Evolutionary conservation across 2,797 vertebrate species (phyloP).

Genomic region (Lepus townsendii): DNA sequence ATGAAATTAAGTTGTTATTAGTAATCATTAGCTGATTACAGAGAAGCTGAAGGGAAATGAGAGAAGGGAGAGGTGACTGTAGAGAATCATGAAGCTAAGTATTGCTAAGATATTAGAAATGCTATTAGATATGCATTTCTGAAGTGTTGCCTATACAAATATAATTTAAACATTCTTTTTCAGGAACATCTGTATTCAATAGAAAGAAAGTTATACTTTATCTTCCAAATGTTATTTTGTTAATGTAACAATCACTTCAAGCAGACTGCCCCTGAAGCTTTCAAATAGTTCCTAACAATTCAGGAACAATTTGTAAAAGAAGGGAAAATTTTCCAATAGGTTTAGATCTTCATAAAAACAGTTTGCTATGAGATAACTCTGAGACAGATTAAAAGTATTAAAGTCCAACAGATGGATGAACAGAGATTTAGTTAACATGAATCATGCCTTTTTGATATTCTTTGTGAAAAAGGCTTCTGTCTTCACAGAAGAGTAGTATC

Average conservation of each 20-base stretch:
- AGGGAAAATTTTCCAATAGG: not conserved
- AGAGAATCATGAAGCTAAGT: not conserved
- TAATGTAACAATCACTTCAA: constrained; percentile 11
- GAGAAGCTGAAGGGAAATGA: not conserved
- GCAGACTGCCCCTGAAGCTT: not conserved
- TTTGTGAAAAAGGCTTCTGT: not conserved
- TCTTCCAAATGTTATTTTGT: not conserved
- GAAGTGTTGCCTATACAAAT: not conserved
- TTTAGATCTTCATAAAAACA: constrained; percentile 8
- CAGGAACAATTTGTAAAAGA: not conserved
- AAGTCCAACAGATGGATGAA: constrained; percentile 2
- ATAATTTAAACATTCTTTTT: not conserved
- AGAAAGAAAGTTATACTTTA: not conserved
- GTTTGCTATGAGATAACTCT: constrained; percentile 38
- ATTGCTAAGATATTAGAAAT: not conserved
- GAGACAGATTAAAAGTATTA: constrained; percentile 13
- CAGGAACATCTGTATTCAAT: not conserved
- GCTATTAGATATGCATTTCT: not conserved
- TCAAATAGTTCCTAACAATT: not conserved
- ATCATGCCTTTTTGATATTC: not conserved
- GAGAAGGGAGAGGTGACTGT: accelerated
- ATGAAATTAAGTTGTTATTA: not conserved
- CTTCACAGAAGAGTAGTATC: not conserved
- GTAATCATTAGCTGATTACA: not conserved
- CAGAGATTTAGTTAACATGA: constrained; percentile 44